Conservation (phyloP, 1,140 invertebrate species). For the Gryllus bimaculatus region DNA sequence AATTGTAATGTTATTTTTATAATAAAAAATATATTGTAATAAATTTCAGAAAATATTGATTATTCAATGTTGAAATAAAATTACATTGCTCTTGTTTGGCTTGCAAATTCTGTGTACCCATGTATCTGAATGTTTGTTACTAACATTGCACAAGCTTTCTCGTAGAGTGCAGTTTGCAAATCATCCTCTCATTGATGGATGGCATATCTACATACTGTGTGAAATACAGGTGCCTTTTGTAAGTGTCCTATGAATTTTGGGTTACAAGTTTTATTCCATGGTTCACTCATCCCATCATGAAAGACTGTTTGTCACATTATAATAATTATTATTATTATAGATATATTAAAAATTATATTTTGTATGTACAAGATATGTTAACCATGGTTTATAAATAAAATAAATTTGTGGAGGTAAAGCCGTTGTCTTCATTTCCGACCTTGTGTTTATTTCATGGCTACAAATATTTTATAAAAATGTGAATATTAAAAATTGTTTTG, state of each 20-base stretch:
- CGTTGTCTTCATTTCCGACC: too few relatives aligned
- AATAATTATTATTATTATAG: not conserved
- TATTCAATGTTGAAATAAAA: too few relatives aligned
- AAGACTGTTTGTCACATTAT: not conserved
- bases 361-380: not conserved
- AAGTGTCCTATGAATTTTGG: not conserved
- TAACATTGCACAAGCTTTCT: not conserved
- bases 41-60: too few relatives aligned
- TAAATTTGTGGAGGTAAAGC: not conserved
- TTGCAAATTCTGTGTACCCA: too few relatives aligned
- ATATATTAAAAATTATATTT: not conserved
- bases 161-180: not conserved
- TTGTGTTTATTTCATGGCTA: too few relatives aligned
- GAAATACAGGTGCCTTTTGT: not conserved
- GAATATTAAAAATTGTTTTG: too few relatives aligned
- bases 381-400: slow-evolving; percentile 2
- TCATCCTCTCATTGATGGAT: not conserved
- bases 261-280: not conserved
- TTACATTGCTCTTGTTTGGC: too few relatives aligned
- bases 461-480: too few relatives aligned
- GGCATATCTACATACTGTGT: not conserved
- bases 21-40: too few relatives aligned
- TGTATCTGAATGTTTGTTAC: not conserved
- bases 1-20: too few relatives aligned
- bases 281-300: not conserved